Evolutionary conservation across 2,888 invertebrate genomes (phyloP), one percentile per base, ranked within the genome.

Genomic region (Stenolophus ochropezus): DNA sequence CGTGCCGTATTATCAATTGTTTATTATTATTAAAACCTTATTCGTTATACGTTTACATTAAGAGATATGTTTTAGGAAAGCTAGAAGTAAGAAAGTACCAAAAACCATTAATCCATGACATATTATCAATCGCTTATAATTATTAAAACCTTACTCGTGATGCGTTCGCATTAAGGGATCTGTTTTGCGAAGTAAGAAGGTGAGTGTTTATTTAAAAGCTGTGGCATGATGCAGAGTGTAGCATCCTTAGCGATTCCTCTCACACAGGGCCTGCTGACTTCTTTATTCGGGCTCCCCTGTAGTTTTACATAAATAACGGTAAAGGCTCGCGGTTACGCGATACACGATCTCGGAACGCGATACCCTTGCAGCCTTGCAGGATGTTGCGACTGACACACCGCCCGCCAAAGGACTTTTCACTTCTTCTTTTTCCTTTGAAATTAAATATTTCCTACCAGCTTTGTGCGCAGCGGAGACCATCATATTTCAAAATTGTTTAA

Each of bases 271-370:
- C 51, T 23, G 23, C 42, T 42, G 69, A 69, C 69, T 69, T 69
- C 69, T 69, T 69, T 69, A 69, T 69, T 69, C 69, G 8, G 33
- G 69, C 69, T 47, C 42, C 42, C 42, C 20, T 16, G 18, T 69
- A 69, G 69, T 69, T 69, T 69, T 69, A 69, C 69, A 69, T 69
- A 69, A 69, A 69, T 69, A 69, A 69, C 69, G 47, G 69, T 65
- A 65, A 65, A 65, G 65, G 27, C 20, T 33, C 69, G 69, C 20
- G 69, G 69, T 18, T 33, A 33, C 58, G 21, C 23, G 58, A 58
- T 58, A 11, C 33, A 58, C 4, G 58, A 20, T 11, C 6, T 8
- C 8, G 33, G 11, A 42, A 42, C 33, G 33, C 33, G 33, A 42
- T 42, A 42, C 33, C 33, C 33, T 42, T 27, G 27, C n/a, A n/a